phyloP scores from a whole-genome alignment of 2,797 vertebrate species.

The Myotis myotis region DNA sequence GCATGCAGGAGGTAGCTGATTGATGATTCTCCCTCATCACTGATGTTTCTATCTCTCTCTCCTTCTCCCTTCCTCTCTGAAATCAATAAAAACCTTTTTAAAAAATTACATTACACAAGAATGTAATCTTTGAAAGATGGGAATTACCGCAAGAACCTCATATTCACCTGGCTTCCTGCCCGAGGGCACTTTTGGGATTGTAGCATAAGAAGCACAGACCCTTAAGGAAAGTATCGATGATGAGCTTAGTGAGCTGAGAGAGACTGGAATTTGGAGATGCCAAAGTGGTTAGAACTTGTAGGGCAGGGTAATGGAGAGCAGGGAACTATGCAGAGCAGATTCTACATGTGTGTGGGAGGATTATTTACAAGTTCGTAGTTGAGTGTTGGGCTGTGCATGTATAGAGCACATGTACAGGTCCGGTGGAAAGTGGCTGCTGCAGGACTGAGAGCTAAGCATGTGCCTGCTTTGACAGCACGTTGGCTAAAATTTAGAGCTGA shows the following conservation, averaged over 20 bases:
- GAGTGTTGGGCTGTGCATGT: background rate
- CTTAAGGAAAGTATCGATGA: background rate
- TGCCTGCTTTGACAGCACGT: background rate
- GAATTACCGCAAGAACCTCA: background rate
- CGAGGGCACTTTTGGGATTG: background rate
- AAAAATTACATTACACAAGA: background rate
- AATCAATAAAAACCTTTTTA: too few species aligned
- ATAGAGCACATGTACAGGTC: background rate
- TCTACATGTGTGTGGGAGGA: background rate
- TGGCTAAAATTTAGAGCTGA: background rate
- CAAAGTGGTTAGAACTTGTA: background rate
- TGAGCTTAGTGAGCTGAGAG: background rate
- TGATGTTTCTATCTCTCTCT: too few species aligned
- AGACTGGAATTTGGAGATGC: background rate
- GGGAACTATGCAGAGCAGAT: background rate
- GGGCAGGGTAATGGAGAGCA: background rate
- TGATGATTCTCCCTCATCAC: too few species aligned
- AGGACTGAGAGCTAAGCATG: background rate
- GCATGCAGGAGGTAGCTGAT: too few species aligned
- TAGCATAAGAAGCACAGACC: background rate
- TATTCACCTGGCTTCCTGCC: background rate
- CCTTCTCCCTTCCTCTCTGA: too few species aligned
- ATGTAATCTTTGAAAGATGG: background rate
- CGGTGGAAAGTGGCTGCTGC: background rate
- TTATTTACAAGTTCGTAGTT: background rate